Percentiles rank a stretch among this genome's conserved stretches.
Evolutionary conservation across 1,140 invertebrate species (phyloP).

Genomic region (Drosophila arawakana): DNA sequence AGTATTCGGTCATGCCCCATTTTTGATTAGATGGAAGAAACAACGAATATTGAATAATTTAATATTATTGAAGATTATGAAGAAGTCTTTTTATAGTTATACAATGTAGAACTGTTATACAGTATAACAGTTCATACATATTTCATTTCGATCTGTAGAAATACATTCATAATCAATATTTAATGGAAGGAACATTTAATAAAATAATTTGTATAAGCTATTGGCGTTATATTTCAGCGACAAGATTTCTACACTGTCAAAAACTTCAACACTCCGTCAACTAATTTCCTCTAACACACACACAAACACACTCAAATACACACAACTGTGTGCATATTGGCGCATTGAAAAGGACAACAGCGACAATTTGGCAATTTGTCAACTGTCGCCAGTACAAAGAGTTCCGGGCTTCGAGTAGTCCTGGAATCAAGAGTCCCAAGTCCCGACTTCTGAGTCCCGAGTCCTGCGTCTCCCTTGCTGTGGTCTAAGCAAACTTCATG

Average conservation of each 20-base stretch:
- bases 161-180: conserved; percentile 19
- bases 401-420: not conserved
- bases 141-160: conserved; percentile 30
- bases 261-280: conserved; percentile 8
- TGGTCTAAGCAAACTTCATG: conserved; percentile 36
- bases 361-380: conserved; percentile 64
- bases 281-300: not conserved
- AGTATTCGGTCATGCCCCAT: not conserved
- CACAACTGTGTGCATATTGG: conserved; percentile 10
- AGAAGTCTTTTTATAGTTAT: conserved; percentile 3
- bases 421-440: not conserved
- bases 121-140: not conserved
- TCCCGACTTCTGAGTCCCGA: not conserved
- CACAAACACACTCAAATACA: conserved; percentile 17
- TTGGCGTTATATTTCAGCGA: conserved; percentile 29
- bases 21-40: conserved; percentile 5
- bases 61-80: conserved; percentile 14
- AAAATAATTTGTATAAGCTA: conserved; percentile 58
- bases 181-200: conserved; percentile 58
- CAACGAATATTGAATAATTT: conserved; percentile 32
- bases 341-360: conserved; percentile 67
- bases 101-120: not conserved
- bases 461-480: conserved; percentile 17
- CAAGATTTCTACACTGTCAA: conserved; percentile 37
- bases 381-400: conserved; percentile 72